These are phyloP conservation scores for Steatornis caripensis DNA, from an alignment of 2,113 vertebrate species.

Conservation along the genomic window DNA sequence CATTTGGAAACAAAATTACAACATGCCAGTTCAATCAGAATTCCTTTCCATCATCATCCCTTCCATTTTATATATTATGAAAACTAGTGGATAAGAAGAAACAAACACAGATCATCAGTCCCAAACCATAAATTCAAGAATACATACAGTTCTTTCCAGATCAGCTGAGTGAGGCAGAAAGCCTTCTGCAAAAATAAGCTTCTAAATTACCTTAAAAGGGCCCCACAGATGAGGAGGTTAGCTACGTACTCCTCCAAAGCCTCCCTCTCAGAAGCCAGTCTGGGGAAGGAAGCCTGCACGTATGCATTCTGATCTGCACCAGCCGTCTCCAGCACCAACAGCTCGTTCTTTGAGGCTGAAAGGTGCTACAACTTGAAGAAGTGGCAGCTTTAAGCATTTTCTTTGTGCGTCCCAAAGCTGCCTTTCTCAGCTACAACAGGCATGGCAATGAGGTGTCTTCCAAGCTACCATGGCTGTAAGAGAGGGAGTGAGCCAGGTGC, in stretches of 20 bases:
- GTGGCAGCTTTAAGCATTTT: background rate
- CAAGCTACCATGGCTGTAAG: background rate
- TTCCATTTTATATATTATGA: background rate
- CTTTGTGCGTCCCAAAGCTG: background rate
- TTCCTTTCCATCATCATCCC: background rate
- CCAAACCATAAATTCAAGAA: background rate
- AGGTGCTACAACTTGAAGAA: background rate
- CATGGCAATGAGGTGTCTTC: background rate
- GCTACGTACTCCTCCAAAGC: background rate
- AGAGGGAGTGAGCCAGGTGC: background rate
- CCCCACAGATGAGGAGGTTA: background rate
- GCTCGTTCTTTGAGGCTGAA: background rate
- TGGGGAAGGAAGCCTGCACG: background rate
- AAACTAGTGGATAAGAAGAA: background rate
- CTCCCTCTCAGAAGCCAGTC: background rate
- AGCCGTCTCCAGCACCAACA: background rate
- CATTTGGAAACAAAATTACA: background rate
- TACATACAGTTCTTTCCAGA: background rate
- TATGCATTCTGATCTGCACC: background rate
- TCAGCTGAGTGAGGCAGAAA: background rate
- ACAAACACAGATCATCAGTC: background rate
- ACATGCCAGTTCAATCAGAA: background rate
- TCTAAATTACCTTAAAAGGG: background rate
- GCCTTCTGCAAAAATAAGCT: background rate
- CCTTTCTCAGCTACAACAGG: background rate